These are phyloP conservation scores for Etheostoma perlongum DNA, from an alignment of 2,797 vertebrate species.

Conservation along the genomic window DNA sequence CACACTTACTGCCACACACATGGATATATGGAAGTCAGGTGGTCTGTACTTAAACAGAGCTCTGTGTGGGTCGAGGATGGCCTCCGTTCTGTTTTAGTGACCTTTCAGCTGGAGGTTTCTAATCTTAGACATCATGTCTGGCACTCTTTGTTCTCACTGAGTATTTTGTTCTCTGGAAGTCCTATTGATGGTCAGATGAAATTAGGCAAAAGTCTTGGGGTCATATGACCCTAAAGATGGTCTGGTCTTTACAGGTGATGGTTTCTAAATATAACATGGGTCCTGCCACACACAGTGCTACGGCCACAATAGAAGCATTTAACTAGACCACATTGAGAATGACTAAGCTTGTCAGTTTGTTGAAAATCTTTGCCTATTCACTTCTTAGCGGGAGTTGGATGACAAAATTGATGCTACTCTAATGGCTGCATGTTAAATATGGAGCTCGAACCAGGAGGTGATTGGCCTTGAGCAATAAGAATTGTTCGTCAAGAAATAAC, in stretches of 20 bases:
- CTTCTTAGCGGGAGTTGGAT: background rate
- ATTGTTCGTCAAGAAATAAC: background rate
- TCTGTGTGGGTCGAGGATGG: constrained; percentile 64
- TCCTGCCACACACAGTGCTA: constrained; percentile 61
- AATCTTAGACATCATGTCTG: constrained; percentile 55
- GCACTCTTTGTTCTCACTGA: constrained; percentile 19
- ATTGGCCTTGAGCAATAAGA: constrained; percentile 8
- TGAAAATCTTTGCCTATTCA: background rate
- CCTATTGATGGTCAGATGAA: constrained; percentile 26
- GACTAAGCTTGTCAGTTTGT: constrained; percentile 9
- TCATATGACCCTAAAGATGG: constrained; percentile 38
- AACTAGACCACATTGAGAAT: constrained; percentile 7
- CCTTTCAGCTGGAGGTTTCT: constrained; percentile 65
- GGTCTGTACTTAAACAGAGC: constrained; percentile 72
- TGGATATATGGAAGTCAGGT: constrained; percentile 65
- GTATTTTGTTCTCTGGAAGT: constrained; percentile 39
- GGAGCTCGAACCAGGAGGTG: background rate
- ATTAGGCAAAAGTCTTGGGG: constrained; percentile 6
- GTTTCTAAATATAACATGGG: constrained; percentile 51
- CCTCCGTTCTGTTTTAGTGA: constrained; percentile 58
- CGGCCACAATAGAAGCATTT: constrained; percentile 23
- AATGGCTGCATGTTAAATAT: background rate
- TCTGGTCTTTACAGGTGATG: constrained; percentile 42
- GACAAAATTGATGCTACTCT: background rate
- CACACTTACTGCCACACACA: constrained; percentile 74